These are phyloP conservation scores for Micromussa lordhowensis DNA, from an alignment of 92 coral and sea anemone species.

Conservation along the genomic window DNA sequence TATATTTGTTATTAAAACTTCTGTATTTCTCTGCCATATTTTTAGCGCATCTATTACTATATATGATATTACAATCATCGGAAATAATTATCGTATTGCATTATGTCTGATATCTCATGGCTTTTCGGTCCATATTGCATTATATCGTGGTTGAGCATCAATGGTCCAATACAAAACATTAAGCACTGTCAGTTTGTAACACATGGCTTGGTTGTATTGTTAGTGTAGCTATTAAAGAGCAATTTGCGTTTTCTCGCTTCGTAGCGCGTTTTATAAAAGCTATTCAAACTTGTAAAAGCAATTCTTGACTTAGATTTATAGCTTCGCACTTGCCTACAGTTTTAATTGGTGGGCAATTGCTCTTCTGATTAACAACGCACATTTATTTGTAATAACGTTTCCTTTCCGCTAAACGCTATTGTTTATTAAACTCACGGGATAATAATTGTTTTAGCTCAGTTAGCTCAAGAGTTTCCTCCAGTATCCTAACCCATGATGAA, in stretches of 20 bases:
- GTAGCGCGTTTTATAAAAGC: slow-evolving; percentile 5
- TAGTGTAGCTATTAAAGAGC: neutral
- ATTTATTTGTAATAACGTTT: neutral
- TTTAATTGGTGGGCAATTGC: neutral
- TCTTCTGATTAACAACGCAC: neutral
- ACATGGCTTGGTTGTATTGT: neutral
- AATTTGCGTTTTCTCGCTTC: slow-evolving; percentile 13
- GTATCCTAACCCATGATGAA: neutral
- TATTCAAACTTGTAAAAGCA: neutral
- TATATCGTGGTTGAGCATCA: neutral
- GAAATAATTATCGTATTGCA: neutral
- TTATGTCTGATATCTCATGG: neutral
- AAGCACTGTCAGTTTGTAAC: neutral
- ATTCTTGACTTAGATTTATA: neutral
- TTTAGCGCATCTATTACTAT: neutral
- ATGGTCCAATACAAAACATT: neutral
- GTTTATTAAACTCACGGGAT: neutral
- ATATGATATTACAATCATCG: neutral
- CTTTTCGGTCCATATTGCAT: neutral
- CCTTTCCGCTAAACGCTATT: neutral
- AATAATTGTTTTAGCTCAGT: neutral
- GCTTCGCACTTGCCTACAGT: neutral
- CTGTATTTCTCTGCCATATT: neutral
- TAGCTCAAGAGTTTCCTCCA: neutral
- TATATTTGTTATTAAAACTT: neutral